Percentiles rank a stretch among this genome's conserved stretches.
Evolutionary conservation across 2,113 vertebrate genomes (phyloP).

Genomic region (Chaetura pelagica): DNA sequence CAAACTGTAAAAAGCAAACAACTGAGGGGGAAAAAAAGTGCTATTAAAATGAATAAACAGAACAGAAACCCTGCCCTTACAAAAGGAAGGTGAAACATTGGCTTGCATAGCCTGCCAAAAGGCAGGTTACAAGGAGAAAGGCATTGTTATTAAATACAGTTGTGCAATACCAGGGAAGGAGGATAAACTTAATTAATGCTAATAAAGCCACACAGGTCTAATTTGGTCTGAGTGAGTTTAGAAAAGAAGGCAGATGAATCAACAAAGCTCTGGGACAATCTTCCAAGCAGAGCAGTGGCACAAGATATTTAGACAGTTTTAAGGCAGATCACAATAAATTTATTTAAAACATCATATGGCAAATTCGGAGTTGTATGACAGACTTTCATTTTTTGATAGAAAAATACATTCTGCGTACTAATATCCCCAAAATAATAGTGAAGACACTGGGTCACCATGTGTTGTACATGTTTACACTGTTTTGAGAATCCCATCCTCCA

Average conservation of each 20-base stretch:
- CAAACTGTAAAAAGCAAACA: background rate
- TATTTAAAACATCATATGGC: background rate
- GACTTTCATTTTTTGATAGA: background rate
- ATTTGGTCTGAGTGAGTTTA: background rate
- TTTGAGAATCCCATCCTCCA: background rate
- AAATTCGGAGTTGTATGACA: background rate
- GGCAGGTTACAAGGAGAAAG: background rate
- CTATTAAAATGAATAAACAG: background rate
- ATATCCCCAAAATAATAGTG: background rate
- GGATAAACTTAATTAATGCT: background rate
- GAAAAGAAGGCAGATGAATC: background rate
- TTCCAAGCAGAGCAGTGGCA: background rate
- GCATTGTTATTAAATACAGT: background rate
- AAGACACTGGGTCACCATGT: background rate
- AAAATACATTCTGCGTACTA: background rate
- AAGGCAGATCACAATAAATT: background rate
- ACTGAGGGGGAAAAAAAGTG: background rate
- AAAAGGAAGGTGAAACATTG: background rate
- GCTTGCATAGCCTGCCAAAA: background rate
- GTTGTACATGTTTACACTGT: accelerated
- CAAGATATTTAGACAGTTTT: background rate
- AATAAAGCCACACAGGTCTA: background rate
- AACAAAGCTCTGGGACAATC: background rate
- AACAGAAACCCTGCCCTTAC: background rate
- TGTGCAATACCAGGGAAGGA: background rate